Base-by-base conservation (phyloP, 2,888 invertebrate genomes). In the Callosobruchus maculatus region DNA sequence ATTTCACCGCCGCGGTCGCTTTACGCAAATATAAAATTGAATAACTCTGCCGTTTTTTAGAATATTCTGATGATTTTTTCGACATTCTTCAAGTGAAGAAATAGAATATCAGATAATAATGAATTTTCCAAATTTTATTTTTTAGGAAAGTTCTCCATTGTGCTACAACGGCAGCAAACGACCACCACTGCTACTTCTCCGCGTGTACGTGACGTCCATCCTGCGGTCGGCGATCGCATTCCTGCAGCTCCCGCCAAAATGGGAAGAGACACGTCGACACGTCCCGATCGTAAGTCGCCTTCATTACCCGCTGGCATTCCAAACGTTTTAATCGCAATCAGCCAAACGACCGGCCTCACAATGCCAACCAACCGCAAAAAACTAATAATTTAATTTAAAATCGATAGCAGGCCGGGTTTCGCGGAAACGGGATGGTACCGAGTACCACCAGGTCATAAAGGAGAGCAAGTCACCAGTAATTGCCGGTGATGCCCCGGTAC, bases 311-410 rank as follows among this genome's bases (percentile, higher is more conserved):
- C 72, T 80, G 80, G 79, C 76, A 83, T 83, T 81, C 79, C 75
- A 81, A 82, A 82, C 82, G 82, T 82, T 83, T 83, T 82, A 83
- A 83, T 83, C 83, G 83, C 71, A 77, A 81, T 78, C 79, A 77
- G 75, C 78, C 73, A 79, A 77, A 77, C 76, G 78, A 78, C 18
- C 49, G 49, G 49, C 49, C 49, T 49, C 49, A 49, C 49, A 49
- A 49, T 49, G 18, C 7, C 49, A 49, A 7, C 7, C 49, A 49
- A 49, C 49, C 5, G 49, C 49, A 78, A 78, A 78, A 78, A 77
- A 74, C 76, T 78, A 78, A 78, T 78, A 78, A 79, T 79, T 79
- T 78, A 78, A 79, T 78, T 77, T 78, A 74, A 75, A 76, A 76
- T 76, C 76, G 75, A 76, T 76, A 74, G 74, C 49, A 49, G 74